Percentiles rank a stretch among this genome's conserved stretches.
Evolutionary conservation across 2,113 vertebrate species (phyloP).

Genomic region (Tinamus guttatus): DNA sequence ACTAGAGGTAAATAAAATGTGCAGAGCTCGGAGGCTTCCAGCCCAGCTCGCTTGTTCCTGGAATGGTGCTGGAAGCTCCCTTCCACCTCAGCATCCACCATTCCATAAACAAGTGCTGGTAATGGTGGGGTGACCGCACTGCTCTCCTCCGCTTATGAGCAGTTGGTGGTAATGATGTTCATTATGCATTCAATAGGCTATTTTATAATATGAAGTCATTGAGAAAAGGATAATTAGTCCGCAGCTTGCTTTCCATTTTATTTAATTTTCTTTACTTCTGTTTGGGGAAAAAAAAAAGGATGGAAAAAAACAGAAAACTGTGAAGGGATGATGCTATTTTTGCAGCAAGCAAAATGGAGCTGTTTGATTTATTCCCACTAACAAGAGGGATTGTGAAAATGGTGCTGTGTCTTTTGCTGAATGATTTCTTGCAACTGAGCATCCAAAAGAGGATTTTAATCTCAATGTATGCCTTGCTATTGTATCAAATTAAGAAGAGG

Average conservation of each 20-base stretch:
- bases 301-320: background rate
- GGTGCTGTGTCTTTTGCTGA: conserved; percentile 66
- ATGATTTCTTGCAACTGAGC: conserved; percentile 74
- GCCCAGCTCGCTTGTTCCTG: background rate
- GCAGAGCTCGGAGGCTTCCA: background rate
- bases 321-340: conserved; percentile 60
- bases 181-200: conserved; percentile 63
- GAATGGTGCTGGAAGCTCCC: background rate
- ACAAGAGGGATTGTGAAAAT: conserved; percentile 39
- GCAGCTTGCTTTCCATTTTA: conserved; percentile 75
- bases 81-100: conserved; percentile 8
- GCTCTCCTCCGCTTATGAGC: conserved; percentile 38
- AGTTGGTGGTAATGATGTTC: conserved; percentile 55
- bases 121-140: conserved; percentile 31
- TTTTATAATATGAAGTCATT: conserved; percentile 72
- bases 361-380: conserved; percentile 46
- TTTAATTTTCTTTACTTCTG: conserved; percentile 77
- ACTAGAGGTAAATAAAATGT: background rate
- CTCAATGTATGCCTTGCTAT: conserved; percentile 76
- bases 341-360: conserved; percentile 60
- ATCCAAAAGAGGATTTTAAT: conserved; percentile 79
- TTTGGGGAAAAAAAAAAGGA: background rate
- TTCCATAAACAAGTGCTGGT: background rate
- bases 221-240: conserved; percentile 76
- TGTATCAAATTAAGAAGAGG: conserved; percentile 79